Evolutionary conservation across 2,113 vertebrate genomes (phyloP).

Genomic region (Epinephelus fuscoguttatus): DNA sequence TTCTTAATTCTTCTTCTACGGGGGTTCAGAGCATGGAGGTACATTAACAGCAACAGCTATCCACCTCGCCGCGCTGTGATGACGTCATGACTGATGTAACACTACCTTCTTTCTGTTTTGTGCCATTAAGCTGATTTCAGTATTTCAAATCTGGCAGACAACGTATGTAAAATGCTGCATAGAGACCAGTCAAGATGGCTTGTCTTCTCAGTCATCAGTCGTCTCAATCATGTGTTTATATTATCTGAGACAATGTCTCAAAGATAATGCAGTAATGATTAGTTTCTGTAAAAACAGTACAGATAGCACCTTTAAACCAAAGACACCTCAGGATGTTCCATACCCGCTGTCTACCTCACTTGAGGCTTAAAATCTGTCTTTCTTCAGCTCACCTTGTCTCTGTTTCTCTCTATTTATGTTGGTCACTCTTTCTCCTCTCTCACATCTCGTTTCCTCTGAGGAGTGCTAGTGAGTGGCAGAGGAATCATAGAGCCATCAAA

Average conservation of each 20-base stretch:
- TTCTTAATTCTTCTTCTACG: too few species aligned
- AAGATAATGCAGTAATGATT: background rate
- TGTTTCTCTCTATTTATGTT: conserved; percentile 36
- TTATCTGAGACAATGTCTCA: background rate
- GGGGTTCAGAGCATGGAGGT: too few species aligned
- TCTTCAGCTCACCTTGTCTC: conserved; percentile 28
- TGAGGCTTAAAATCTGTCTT: background rate
- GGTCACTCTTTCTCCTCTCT: conserved; percentile 44
- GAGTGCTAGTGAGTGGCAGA: conserved; percentile 64
- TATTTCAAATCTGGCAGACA: too few species aligned
- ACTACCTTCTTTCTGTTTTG: background rate
- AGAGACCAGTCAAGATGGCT: background rate
- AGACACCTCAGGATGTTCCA: background rate
- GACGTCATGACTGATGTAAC: too few species aligned
- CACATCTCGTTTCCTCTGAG: conserved; percentile 63
- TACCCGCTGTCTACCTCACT: background rate
- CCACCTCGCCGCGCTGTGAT: too few species aligned
- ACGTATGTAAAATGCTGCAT: background rate
- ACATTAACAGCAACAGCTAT: too few species aligned
- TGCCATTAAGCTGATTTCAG: background rate
- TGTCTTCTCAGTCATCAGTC: background rate
- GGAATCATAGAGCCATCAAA: conserved; percentile 82
- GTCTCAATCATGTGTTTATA: background rate
- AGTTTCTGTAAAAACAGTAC: background rate
- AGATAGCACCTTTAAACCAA: background rate